phyloP scores from a whole-genome alignment of 2,888 invertebrate genomes.

The Tolmerus cingulatus region DNA sequence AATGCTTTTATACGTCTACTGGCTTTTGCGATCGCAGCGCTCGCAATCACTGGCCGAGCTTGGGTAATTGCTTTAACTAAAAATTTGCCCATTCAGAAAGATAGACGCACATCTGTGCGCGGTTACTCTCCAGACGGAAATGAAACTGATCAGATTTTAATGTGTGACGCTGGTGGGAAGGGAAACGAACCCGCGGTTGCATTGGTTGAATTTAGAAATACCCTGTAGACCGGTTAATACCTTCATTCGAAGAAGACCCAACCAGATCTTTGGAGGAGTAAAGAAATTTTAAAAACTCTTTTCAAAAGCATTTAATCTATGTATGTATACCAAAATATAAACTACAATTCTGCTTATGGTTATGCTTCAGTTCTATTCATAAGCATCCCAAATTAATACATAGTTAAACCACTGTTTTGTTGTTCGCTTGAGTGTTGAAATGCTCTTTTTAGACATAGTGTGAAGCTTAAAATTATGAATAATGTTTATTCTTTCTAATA shows the following conservation, averaged over 20 bases:
- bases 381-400: too few relatives aligned
- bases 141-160: not conserved
- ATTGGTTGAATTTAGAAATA: not conserved
- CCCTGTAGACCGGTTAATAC: not conserved
- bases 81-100: not conserved
- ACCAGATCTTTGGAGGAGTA: not conserved
- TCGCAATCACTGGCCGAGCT: not conserved
- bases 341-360: not conserved
- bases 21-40: not conserved
- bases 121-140: not conserved
- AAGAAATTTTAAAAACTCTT: not conserved
- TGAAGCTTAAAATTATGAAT: too few relatives aligned
- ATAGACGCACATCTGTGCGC: not conserved
- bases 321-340: not conserved
- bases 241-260: not conserved
- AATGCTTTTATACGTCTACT: not conserved
- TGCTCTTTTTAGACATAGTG: too few relatives aligned
- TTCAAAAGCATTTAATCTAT: not conserved
- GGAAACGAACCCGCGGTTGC: not conserved
- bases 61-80: constrained; percentile 1
- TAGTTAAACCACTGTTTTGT: too few relatives aligned
- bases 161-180: not conserved
- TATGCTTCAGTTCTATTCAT: not conserved
- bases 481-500: too few relatives aligned
- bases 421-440: too few relatives aligned